phyloP scores from a whole-genome alignment of 2,113 vertebrate genomes.

The Laticauda colubrina region DNA sequence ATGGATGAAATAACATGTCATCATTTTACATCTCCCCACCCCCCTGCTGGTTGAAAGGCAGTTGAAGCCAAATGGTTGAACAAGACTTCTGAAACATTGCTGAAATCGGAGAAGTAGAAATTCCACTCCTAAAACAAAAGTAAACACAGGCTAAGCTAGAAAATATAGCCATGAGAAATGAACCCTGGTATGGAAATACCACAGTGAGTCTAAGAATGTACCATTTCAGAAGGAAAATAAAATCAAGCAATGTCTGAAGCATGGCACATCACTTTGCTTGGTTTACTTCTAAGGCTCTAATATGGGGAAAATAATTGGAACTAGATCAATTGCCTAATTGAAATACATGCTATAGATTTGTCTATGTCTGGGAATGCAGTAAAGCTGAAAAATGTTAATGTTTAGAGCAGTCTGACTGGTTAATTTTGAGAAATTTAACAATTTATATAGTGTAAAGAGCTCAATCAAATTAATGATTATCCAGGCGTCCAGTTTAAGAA shows the following conservation, averaged over 20 bases:
- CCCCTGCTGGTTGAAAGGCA: neutral
- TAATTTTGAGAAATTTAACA: neutral
- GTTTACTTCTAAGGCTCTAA: neutral
- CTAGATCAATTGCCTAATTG: neutral
- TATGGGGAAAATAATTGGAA: neutral
- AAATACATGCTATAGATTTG: neutral
- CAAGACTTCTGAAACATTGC: neutral
- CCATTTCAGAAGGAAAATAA: neutral
- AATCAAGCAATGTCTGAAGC: neutral
- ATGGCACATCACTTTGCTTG: neutral
- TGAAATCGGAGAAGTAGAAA: neutral
- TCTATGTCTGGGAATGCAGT: too few relatives aligned
- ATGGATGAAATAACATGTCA: neutral
- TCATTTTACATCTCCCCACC: neutral
- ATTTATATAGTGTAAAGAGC: neutral
- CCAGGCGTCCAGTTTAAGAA: neutral
- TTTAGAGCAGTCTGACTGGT: neutral
- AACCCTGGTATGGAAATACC: constrained; percentile 6
- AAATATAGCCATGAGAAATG: neutral
- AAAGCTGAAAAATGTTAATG: neutral
- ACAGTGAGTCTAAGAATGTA: neutral
- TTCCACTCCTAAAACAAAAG: neutral
- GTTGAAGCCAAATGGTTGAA: neutral
- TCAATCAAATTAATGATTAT: neutral
- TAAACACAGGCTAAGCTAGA: neutral